Base-by-base conservation (phyloP, 1,140 invertebrate genomes). In the Cydia strobilella region DNA sequence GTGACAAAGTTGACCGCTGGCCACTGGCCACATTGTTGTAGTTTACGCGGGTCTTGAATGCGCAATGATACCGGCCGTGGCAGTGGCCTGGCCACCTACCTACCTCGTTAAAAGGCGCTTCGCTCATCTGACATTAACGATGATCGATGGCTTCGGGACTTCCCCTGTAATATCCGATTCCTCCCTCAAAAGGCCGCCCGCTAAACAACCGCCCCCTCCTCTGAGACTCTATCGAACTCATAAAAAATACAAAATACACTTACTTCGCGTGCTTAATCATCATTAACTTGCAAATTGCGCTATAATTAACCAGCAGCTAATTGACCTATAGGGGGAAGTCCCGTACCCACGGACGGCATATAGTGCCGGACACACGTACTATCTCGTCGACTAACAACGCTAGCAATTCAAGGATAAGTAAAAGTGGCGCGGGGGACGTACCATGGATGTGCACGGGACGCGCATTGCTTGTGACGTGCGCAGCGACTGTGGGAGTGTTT, bases 121-220 rank as follows among this genome's bases (percentile, higher is more conserved):
- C 82, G 76, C 75, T 83, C 80, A 78, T 80, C 79, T 85, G 84
- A 85, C 84, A 85, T 79, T 85, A 85, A 85, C 84, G 84, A 85
- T 85, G 84, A 85, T 85, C 79, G 84, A 85, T 85, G 77, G 76
- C 79, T 80, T 79, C 76, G 79, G 77, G 80, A 85, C 82, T 85
- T 85, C 84, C 84, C 80, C 82, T 77, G 79, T 84, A 85, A 85
- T 85, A 85, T 85, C 84, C 84, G 84, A 75, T 80, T 77, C 80
- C 72, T 76, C 31, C 76, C 73, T 73, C 73, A 71, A 39, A 31
- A 76, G 25, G n/a, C 74, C 76, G 48, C 73, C 20, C 75, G 75
- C 73, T 18, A 72, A 80, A 77, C 78, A 78, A 74, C 73, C 76
- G 45, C 78, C 76, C 76, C 63, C 65, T 35, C 73, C 73, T 39